Base-by-base conservation (phyloP, 2,888 invertebrate species). In the Nezara viridula region DNA sequence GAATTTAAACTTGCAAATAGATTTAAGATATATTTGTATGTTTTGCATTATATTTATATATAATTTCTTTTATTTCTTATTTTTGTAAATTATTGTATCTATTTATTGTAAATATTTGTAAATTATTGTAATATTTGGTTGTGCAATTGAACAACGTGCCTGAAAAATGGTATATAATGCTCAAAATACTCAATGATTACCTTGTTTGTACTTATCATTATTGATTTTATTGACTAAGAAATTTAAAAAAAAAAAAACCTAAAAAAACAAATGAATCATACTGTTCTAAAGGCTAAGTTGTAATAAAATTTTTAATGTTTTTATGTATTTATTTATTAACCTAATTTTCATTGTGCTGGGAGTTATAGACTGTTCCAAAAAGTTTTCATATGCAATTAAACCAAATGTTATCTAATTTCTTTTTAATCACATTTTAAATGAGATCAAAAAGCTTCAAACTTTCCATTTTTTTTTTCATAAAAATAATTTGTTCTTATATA, bases 141-240 rank as follows among this genome's bases (percentile, higher is more conserved):
- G 44, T 44, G 60, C 27, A 73, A 73, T 73, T 44, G 47, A 88
- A 60, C 47, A 88, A 66, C 49, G 49, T 73, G 60, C 88, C 66
- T 88, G 16, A 55, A 73, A 55, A 66, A 66, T 49, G 88, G 60
- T 73, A 88, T 73, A 66, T n/a, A 88, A 88, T 88, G 88, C 88
- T 88, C 88, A 88, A 88, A 88, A 88, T 88, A 88, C 88, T 88
- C 88, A 88, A 85, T 85, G 81, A 52, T 49, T 86, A 86, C 86
- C 77, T 81, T 81, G 44, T 81, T 77, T 40, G 88, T 88, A 88
- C 88, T 81, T 88, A 88, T 77, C 77, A n/a, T 88, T 88, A 86
- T 86, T 40, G n/a, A 66, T n/a, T 88, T 37, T 87, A 66, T 44
- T 47, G 44, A 55, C 9, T 47, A 27, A 73, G 60, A 49, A 88